phyloP scores from a whole-genome alignment of 64 coral and sea anemone genomes.

The Montipora sp. region DNA sequence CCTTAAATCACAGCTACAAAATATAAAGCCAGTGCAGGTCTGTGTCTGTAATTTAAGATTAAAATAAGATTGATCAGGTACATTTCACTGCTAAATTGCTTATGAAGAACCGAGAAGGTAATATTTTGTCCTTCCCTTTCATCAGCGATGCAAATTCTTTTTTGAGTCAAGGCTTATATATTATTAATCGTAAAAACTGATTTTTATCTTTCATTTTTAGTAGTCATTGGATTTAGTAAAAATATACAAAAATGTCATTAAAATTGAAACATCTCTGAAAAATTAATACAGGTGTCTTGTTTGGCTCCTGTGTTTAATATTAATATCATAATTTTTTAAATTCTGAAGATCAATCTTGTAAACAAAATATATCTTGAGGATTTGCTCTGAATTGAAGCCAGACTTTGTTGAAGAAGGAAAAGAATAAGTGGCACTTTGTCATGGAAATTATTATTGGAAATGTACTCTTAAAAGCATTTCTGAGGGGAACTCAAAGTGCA shows the following conservation, averaged over 20 bases:
- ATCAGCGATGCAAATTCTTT: not conserved
- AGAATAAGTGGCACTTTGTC: not conserved
- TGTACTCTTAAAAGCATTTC: slow-evolving; percentile 33
- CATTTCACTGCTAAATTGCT: no score
- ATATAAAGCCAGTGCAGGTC: slow-evolving; percentile 99
- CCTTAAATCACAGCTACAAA: slow-evolving; percentile 80
- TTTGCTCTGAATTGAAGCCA: not conserved
- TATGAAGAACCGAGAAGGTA: not conserved
- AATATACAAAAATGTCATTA: not conserved
- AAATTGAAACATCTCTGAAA: not conserved
- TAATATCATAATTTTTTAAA: not conserved
- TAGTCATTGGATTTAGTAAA: not conserved
- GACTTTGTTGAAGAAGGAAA: not conserved
- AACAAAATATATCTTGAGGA: not conserved
- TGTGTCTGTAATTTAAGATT: not conserved
- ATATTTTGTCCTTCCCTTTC: not conserved
- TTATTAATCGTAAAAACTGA: not conserved
- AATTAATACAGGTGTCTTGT: not conserved
- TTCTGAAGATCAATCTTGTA: not conserved
- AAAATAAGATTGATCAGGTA: no score
- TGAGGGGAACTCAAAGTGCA: slow-evolving; percentile 4
- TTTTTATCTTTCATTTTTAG: not conserved
- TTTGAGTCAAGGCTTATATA: not conserved
- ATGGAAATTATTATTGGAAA: slow-evolving; percentile 43
- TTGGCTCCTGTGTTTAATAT: no score